A percentile compares a stretch with the other conserved stretches of the same genome.
phyloP scores from a whole-genome alignment of 2,113 vertebrate genomes.

The Misgurnus anguillicaudatus region DNA sequence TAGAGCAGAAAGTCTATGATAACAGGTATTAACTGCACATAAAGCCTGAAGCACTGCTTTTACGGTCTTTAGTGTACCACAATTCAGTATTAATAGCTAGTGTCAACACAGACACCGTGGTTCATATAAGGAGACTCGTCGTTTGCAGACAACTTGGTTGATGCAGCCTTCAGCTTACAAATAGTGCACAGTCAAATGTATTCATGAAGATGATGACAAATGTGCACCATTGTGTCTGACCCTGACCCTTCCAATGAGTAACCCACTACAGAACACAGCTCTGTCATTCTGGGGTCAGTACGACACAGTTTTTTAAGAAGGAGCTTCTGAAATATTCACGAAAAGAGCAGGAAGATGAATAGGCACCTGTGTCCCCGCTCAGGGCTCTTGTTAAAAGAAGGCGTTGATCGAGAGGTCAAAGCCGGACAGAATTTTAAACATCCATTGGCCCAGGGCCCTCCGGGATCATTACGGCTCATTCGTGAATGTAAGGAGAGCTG shows the following conservation, averaged over 20 bases:
- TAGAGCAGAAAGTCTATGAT: not conserved
- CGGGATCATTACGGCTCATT: constrained; percentile 65
- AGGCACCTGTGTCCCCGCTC: constrained; percentile 55
- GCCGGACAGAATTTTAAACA: constrained; percentile 73
- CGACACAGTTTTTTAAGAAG: constrained; percentile 54
- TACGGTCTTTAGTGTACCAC: not conserved
- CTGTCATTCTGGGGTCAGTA: constrained; percentile 52
- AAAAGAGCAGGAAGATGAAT: constrained; percentile 67
- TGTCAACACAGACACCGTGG: constrained; percentile 9
- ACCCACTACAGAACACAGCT: constrained; percentile 23
- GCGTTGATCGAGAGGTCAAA: constrained; percentile 72
- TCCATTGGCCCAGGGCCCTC: constrained; percentile 56
- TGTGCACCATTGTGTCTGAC: constrained; percentile 7
- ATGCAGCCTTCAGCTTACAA: constrained; percentile 28
- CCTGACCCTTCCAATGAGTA: not conserved
- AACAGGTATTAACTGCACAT: not conserved
- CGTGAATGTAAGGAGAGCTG: constrained; percentile 52
- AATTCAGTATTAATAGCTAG: constrained; percentile 16
- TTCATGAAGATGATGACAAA: constrained; percentile 37
- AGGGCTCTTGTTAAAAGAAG: constrained; percentile 58
- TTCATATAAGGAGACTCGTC: constrained; percentile 33
- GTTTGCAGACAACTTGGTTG: not conserved
- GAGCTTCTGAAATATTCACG: constrained; percentile 66
- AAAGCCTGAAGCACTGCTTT: constrained; percentile 4
- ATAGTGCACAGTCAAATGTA: constrained; percentile 26